Base-by-base conservation (phyloP, 1,140 invertebrate genomes). In the Heliconius nattereri region DNA sequence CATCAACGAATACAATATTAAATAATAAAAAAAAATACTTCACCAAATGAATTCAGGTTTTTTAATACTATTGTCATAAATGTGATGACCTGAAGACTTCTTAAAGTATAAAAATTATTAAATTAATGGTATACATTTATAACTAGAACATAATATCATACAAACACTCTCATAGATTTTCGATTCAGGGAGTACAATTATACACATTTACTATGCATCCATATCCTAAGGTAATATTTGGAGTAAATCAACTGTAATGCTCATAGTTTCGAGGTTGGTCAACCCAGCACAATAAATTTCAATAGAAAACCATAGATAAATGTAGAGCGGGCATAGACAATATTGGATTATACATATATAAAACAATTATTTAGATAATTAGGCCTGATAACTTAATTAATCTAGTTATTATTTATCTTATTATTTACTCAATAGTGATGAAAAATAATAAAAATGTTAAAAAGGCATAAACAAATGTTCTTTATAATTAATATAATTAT, bases 141-240 rank as follows among this genome's bases (percentile, higher is more conserved):
- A 88, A 85, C 82, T 86, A 86, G 85, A 85, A 84, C 76, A 81
- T 80, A 84, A 90, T 85, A 89, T 86, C 85, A 76, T 79, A 79
- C 78, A 78, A 45, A 87, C 85, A 87, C 83, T 87, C 85, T 86
- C 88, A 91, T 86, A 87, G 87, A 87, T 86, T 86, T 66, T 90
- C 87, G 85, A 90, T 83, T 80, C 79, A 52, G 71, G 81, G 83
- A 82, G 78, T 84, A 85, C 84, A 85, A 84, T 84, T 81, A 84
- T 83, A 87, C 87, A 85, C 86, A 88, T 90, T 91, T 86, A 89
- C 87, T 92, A 92, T 88, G 88, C 87, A 90, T 92, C 89, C 87
- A 86, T 88, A 89, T 87, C 87, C 87, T 91, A 90, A 90, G 87
- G 80, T 92, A 92, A 89, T 91, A 88, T 91, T 92, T 92, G 91